Base-by-base conservation (phyloP, 2,797 vertebrate species). In the Scolopax rusticola region DNA sequence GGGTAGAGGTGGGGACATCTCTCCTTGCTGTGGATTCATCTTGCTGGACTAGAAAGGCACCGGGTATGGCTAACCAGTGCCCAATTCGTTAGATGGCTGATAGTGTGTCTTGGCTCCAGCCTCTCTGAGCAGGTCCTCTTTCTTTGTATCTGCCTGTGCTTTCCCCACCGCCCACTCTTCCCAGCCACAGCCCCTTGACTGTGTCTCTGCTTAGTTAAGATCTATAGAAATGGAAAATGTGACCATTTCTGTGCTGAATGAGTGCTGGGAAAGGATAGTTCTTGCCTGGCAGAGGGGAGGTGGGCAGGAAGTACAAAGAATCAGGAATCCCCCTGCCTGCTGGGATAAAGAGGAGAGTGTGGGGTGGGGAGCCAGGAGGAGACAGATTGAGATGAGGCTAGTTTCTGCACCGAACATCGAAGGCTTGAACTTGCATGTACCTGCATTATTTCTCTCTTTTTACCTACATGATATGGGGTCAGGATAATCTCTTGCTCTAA, bases 401-500 rank as follows among this genome's bases (percentile, higher is more conserved):
- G 11, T 77, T 93, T 47, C 41, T 2, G 2, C 57, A 45, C 15
- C 11, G 54, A 80, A 59, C 38, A 38, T 5, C n/a, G 77, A 63
- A 84, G 41, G 33, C 45, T 89, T 93, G 48, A 77, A 93, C 81
- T 74, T 78, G 15, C 40, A 71, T 50, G n/a, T 82, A 57, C 24
- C 57, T 83, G 57, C 71, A 41, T 92, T 95, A 85, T 92, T 92
- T 50, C 36, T 85, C 69, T 90, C 64, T 88, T 93, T 92, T 93
- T 87, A 83, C 89, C 64, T 94, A 92, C 89, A 89, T 92, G 64
- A 94, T 89, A 70, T 33, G 81, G n/a, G 89, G 75, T 96, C 92
- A 84, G 90, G 90, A 93, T 97, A 97, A 96, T 97, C 97, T 95
- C 87, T 94, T 95, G 89, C 91, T 97, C 92, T 97, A 94, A 97